Conservation (phyloP, 2,888 invertebrate species). For the Cephus rjabovi region DNA sequence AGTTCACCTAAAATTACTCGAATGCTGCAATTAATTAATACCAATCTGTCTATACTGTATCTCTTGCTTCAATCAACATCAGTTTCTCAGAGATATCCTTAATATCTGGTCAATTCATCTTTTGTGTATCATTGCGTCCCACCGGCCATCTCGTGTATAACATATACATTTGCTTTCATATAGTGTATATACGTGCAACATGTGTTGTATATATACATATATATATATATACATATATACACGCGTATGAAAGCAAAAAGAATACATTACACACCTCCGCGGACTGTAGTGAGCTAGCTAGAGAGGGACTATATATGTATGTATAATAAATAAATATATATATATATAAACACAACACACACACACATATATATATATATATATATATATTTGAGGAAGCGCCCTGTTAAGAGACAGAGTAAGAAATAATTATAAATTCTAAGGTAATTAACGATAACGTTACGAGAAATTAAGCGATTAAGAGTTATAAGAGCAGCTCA, state of each 20-base stretch:
- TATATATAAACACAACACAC: background rate
- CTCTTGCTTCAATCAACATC: background rate
- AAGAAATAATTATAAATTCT: slow-evolving; percentile 28
- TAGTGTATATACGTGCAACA: background rate
- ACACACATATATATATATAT: too few species aligned
- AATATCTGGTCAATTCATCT: background rate
- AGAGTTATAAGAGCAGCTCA: slow-evolving; percentile 29
- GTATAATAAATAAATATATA: slow-evolving; percentile 2
- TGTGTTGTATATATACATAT: slow-evolving; percentile 41
- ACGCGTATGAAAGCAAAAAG: slow-evolving; percentile 1
- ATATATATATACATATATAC: slow-evolving; percentile 34
- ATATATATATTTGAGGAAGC: slow-evolving; percentile 39
- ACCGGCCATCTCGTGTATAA: background rate
- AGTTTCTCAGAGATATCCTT: background rate
- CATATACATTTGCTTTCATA: background rate
- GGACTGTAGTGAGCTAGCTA: slow-evolving; percentile 60
- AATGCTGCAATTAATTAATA: background rate
- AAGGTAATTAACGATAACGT: slow-evolving; percentile 40
- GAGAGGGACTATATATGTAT: slow-evolving; percentile 59
- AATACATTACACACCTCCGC: slow-evolving; percentile 41
- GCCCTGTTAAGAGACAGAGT: slow-evolving; percentile 32
- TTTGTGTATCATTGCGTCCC: background rate
- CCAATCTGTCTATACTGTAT: background rate
- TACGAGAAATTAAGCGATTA: slow-evolving; percentile 27
- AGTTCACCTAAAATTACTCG: background rate